Evolutionary conservation across 1,140 invertebrate genomes (phyloP).

Genomic region (Nixonia krombeini): DNA sequence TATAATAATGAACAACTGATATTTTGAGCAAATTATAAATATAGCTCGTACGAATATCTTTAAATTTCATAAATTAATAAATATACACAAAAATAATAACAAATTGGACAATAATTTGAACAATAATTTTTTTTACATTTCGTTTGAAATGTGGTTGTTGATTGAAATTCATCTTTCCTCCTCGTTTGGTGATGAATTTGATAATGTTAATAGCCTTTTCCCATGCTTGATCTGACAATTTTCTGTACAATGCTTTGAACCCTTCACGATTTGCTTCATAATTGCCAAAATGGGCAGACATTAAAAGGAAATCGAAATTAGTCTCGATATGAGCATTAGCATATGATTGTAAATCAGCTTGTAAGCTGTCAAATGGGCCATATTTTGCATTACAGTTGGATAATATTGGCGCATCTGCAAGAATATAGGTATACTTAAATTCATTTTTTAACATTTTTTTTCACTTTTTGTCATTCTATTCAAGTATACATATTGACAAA

Average conservation of each 20-base stretch:
- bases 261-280: conserved; percentile 82
- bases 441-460: conserved; percentile 5
- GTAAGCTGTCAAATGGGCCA: conserved; percentile 73
- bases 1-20: too few relatives aligned
- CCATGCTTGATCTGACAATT: conserved; percentile 82
- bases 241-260: conserved; percentile 81
- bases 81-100: too few relatives aligned
- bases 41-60: too few relatives aligned
- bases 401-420: conserved; percentile 54
- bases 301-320: conserved; percentile 82
- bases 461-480: not conserved
- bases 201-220: conserved; percentile 81
- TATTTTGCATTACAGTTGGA: conserved; percentile 79
- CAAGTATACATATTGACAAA: too few relatives aligned
- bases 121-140: too few relatives aligned
- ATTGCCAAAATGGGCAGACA: conserved; percentile 84
- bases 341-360: conserved; percentile 74
- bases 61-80: too few relatives aligned
- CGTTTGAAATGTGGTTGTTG: conserved; percentile 54
- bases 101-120: too few relatives aligned
- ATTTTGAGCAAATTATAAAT: not conserved
- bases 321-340: conserved; percentile 77
- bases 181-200: conserved; percentile 82
- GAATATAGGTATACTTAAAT: too few relatives aligned
- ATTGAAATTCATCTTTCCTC: conserved; percentile 73